Base-by-base conservation (phyloP, 2,888 invertebrate species). In the Notodonta dromedarius region DNA sequence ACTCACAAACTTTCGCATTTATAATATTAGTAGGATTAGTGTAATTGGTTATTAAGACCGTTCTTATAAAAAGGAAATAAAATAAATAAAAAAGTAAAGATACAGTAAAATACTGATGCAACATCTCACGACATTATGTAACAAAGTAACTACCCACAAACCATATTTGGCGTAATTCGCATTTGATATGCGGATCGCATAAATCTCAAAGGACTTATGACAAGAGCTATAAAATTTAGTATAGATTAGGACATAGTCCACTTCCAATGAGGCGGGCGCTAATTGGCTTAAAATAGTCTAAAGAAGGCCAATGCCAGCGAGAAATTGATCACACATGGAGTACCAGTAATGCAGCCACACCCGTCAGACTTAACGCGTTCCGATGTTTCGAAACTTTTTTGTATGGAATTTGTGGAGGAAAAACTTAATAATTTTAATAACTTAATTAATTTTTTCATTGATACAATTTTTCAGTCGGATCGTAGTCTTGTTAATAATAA, bases 271-370 rank as follows among this genome's bases (percentile, higher is more conserved):
- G 62, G 69, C 63, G 60, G 62, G 61, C 62, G 65, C 67, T 80
- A 79, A 82, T 85, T 82, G 78, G 73, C 61, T 71, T 63, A 69
- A 81, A 79, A 77, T 74, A 73, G 68, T 77, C 56, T 60, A 66
- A 84, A 85, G 78, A 84, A 83, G 85, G 85, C 76, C 86, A 86
- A 82, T 84, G 86, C 82, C 83, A 76, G 60, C 78, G 59, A 71
- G 70, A 74, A 52, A 66, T 72, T 73, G 68, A 74, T 65, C 71
- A 63, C 69, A 71, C 64, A 58, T 60, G 46, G 16, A 46, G 60
- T 40, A 56, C 57, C 51, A 58, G 54, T 58, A 44, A 61, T 61
- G 55, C 53, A 73, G 73, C 84, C 82, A 67, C 82, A 72, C 84
- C 81, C 77, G 73, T 74, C 16, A 9, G 40, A n/a, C 39, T 39